These are phyloP conservation scores for Oegoconia quadripuncta DNA, from an alignment of 2,888 invertebrate species.

Conservation along the genomic window DNA sequence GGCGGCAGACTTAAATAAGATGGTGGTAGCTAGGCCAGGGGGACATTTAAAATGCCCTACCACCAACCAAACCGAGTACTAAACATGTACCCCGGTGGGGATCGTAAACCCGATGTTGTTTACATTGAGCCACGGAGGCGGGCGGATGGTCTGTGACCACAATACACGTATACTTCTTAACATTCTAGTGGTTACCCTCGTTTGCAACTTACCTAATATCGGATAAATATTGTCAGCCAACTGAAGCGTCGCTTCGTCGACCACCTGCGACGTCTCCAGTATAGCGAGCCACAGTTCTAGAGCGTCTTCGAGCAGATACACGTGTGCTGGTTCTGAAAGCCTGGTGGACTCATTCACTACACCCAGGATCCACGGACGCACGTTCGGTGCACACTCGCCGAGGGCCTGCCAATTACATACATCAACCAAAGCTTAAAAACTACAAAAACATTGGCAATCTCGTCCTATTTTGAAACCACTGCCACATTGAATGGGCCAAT, in stretches of 20 bases:
- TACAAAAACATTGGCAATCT: background rate
- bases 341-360: conserved; percentile 82
- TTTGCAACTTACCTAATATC: conserved; percentile 83
- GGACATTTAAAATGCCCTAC: too few species aligned
- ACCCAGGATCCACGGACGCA: conserved; percentile 81
- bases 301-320: conserved; percentile 95
- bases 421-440: background rate
- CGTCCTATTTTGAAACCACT: background rate
- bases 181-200: too few species aligned
- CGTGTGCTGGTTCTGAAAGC: conserved; percentile 87
- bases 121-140: too few species aligned
- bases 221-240: conserved; percentile 87
- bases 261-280: conserved; percentile 84
- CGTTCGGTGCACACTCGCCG: conserved; percentile 77
- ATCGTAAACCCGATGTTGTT: too few species aligned
- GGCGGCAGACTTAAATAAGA: too few species aligned
- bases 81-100: too few species aligned
- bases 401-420: conserved; percentile 76
- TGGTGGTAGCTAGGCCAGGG: too few species aligned
- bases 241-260: conserved; percentile 81
- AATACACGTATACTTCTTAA: too few species aligned
- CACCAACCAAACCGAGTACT: too few species aligned
- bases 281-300: conserved; percentile 93
- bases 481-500: too few species aligned
- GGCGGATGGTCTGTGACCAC: too few species aligned